Conservation (phyloP, 2,113 vertebrate species). For the Telmatochromis brachygnathus region DNA sequence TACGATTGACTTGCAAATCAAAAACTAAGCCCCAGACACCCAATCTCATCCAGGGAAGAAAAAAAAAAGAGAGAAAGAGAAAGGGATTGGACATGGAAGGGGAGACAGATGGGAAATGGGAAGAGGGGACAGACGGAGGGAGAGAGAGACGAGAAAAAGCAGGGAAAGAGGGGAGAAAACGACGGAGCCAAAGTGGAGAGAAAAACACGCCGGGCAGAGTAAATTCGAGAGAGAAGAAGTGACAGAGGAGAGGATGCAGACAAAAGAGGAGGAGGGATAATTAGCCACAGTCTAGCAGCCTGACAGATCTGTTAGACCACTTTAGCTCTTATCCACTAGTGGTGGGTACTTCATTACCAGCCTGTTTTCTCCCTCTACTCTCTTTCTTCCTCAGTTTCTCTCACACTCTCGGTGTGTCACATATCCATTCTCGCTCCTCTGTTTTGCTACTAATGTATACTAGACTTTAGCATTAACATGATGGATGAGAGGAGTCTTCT, state of each 20-base stretch:
- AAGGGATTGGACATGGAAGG: slow-evolving; percentile 5
- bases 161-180: not conserved
- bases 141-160: not conserved
- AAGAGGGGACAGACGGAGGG: slow-evolving; percentile 42
- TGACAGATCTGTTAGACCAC: slow-evolving; percentile 64
- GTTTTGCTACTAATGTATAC: slow-evolving; percentile 9
- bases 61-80: not conserved
- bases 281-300: slow-evolving; percentile 64
- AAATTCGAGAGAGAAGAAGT: slow-evolving; percentile 16
- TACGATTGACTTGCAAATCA: slow-evolving; percentile 64
- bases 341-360: slow-evolving; percentile 58
- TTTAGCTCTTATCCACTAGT: slow-evolving; percentile 53
- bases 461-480: slow-evolving; percentile 20
- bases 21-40: slow-evolving; percentile 43
- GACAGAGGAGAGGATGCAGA: slow-evolving; percentile 43
- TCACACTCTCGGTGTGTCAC: not conserved
- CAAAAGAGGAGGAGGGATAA: slow-evolving; percentile 54
- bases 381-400: not conserved
- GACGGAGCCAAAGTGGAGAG: not conserved
- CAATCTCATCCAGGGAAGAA: slow-evolving; percentile 19
- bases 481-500: not conserved
- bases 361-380: slow-evolving; percentile 12
- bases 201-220: not conserved
- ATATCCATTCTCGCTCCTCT: not conserved
- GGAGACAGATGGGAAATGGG: slow-evolving; percentile 45